Percentiles rank a stretch among this genome's conserved stretches.
phyloP scores from a whole-genome alignment of 2,113 vertebrate genomes.

The Scomber colias region DNA sequence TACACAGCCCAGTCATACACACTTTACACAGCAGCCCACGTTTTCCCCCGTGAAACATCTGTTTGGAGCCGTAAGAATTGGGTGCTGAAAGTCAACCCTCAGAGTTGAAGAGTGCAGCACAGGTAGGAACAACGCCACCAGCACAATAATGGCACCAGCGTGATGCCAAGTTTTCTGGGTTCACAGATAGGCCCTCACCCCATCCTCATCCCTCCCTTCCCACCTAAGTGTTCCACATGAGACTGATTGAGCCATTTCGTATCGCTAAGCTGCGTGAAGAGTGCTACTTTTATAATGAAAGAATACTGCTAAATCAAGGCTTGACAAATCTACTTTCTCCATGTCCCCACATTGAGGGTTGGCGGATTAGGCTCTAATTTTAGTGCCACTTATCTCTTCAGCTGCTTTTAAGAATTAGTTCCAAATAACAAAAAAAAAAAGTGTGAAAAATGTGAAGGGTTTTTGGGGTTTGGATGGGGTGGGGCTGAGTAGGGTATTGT shows the following conservation, averaged over 20 bases:
- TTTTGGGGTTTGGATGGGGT: conserved; percentile 46
- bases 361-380: conserved; percentile 81
- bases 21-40: conserved; percentile 65
- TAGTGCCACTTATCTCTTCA: conserved; percentile 78
- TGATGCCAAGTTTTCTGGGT: conserved; percentile 57
- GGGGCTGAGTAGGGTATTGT: conserved; percentile 63
- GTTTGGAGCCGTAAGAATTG: conserved; percentile 45
- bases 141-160: conserved; percentile 33
- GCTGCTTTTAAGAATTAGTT: conserved; percentile 78
- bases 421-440: conserved; percentile 75
- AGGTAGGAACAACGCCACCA: conserved; percentile 60
- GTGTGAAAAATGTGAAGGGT: conserved; percentile 65
- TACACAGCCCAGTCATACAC: conserved; percentile 49
- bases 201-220: conserved; percentile 6
- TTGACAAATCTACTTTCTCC: conserved; percentile 84
- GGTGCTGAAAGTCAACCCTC: conserved; percentile 35
- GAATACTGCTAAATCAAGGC: conserved; percentile 78
- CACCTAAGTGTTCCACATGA: conserved; percentile 56
- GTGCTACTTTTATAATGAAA: conserved; percentile 73
- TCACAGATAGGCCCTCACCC: conserved; percentile 45
- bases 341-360: conserved; percentile 74
- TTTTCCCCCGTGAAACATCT: conserved; percentile 52
- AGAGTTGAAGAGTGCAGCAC: conserved; percentile 61
- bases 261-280: conserved; percentile 76
- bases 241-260: conserved; percentile 75